These are phyloP conservation scores for Pelvicachromis taeniatus DNA, from an alignment of 2,113 vertebrate genomes.

Conservation along the genomic window DNA sequence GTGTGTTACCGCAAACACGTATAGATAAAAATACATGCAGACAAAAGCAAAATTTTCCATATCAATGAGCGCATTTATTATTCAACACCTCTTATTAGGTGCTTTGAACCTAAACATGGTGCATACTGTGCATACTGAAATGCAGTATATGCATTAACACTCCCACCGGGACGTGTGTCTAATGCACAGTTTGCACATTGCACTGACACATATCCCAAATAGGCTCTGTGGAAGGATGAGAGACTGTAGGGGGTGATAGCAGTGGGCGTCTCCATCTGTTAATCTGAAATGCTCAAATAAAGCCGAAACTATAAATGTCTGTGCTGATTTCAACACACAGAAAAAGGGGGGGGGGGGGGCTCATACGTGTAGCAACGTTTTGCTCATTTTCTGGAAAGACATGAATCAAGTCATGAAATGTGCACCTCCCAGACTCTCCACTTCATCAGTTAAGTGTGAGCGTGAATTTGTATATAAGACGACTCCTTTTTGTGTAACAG, in stretches of 20 bases:
- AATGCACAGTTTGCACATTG: slow-evolving; percentile 7
- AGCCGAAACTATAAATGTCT: slow-evolving; percentile 15
- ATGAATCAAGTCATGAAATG: not conserved
- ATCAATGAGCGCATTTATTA: slow-evolving; percentile 1
- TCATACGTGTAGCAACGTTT: not conserved
- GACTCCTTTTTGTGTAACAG: slow-evolving; percentile 22
- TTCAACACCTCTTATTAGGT: not conserved
- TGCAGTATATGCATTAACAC: not conserved
- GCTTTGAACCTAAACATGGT: slow-evolving; percentile 9
- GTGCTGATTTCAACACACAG: slow-evolving; percentile 10
- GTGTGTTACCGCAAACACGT: not conserved
- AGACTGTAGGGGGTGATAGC: not conserved
- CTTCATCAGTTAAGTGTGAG: slow-evolving; percentile 6
- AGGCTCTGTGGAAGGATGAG: not conserved
- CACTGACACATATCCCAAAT: slow-evolving; percentile 20
- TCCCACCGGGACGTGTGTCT: not conserved
- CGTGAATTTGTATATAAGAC: not conserved
- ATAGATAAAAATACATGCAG: not conserved
- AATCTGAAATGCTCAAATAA: slow-evolving; percentile 9
- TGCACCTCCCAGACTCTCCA: not conserved
- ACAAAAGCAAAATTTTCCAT: not conserved
- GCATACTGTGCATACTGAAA: not conserved
- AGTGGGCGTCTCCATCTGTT: slow-evolving; percentile 60
- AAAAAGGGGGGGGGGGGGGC: not conserved
- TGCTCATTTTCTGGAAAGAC: not conserved